Evolutionary conservation across 2,797 vertebrate species (phyloP), one percentile per base, ranked within the genome.

Genomic region (Catostomus latipinnis): DNA sequence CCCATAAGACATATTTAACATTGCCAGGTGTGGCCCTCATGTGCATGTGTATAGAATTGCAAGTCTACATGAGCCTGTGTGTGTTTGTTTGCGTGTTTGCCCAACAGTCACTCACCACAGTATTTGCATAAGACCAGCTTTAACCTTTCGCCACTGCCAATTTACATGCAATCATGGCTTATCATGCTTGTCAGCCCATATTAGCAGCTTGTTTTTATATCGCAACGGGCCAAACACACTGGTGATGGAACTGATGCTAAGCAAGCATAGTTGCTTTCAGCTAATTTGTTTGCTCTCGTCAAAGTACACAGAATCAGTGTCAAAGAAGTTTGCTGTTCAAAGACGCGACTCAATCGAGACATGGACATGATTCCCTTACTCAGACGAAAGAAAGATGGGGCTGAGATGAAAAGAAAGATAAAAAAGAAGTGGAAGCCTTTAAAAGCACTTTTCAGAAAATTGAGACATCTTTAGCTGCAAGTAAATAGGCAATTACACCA

Each of bases 161-260:
- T 94, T 94, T 93, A 89, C 87, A 89, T 85, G 87, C 92, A 86
- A 93, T 94, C 90, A 89, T 87, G 91, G 91, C 87, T 94, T 94
- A 91, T 91, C 90, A 90, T 82, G 88, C 88, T 92, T 94, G 91
- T 93, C 90, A 86, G 87, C 86, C 90, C 86, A 88, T 89, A 91
- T 94, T 93, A 94, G 90, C 81, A 81, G 77, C 88, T 90, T 91
- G 84, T 86, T 91, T 92, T 93, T 92, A 89, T 81, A 90, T 91
- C 92, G 90, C 87, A 91, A 85, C 88, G 91, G 88, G 90, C 91
- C 92, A 92, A 90, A 90, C 78, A 61, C 13, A 48, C 80, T 61
- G 70, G 71, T 50, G 48, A 71, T 7, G 48, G 60, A 74, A 57
- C 71, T 71, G 60, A 46, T 18, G 60, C 80, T 22, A 71, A 50